Conservation (phyloP, 1,140 invertebrate genomes). For the Papilio polytes region DNA sequence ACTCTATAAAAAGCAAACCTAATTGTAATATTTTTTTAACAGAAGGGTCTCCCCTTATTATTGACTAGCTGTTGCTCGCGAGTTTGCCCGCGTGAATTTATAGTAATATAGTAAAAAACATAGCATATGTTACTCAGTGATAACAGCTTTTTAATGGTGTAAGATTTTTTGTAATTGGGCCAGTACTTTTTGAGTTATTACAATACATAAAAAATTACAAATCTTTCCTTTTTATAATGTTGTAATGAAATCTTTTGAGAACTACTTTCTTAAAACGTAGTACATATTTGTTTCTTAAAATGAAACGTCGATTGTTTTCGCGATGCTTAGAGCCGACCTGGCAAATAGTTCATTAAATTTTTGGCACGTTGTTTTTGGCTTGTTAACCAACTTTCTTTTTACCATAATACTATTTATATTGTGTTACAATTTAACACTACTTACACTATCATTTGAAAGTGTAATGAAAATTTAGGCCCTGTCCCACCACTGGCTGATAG, state of each 20-base stretch:
- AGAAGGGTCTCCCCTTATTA: too few species aligned
- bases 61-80: too few species aligned
- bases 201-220: too few species aligned
- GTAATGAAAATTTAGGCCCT: neutral
- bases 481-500: too few species aligned
- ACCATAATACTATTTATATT: neutral
- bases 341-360: neutral
- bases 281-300: neutral
- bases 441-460: too few species aligned
- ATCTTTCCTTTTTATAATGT: too few species aligned
- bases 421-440: neutral
- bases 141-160: too few species aligned
- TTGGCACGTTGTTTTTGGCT: neutral
- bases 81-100: too few species aligned
- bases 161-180: too few species aligned
- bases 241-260: neutral
- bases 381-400: slow-evolving; percentile 3
- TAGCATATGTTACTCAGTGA: too few species aligned
- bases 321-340: neutral
- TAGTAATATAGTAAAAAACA: too few species aligned
- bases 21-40: neutral
- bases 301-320: neutral
- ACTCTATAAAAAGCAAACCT: neutral
- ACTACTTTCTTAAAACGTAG: neutral
- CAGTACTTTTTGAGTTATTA: too few species aligned